Conservation (phyloP, 2,113 vertebrate species). For the Rhombomys opimus region DNA sequence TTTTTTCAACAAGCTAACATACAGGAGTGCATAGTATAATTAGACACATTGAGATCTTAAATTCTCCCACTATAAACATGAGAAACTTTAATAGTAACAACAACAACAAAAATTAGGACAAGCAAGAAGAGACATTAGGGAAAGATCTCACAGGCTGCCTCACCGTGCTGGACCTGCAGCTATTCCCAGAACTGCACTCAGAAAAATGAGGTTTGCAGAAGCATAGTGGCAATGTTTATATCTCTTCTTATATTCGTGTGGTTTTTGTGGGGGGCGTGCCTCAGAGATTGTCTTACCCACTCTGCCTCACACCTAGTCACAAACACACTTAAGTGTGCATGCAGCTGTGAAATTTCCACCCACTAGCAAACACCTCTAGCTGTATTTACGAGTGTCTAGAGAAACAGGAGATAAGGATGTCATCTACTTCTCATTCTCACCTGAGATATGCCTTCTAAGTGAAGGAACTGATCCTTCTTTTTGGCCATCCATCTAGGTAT, state of each 20-base stretch:
- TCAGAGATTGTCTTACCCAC: neutral
- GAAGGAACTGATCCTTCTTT: neutral
- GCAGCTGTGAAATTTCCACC: neutral
- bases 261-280: neutral
- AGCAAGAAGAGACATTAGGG: neutral
- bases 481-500: neutral
- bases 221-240: neutral
- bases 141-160: neutral
- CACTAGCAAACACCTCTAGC: neutral
- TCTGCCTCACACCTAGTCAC: neutral
- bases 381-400: neutral
- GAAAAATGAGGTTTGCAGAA: neutral
- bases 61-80: neutral
- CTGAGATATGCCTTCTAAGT: neutral
- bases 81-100: neutral
- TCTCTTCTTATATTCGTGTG: neutral
- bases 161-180: fast-evolving
- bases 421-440: neutral
- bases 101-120: neutral
- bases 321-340: neutral
- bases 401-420: neutral
- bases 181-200: neutral
- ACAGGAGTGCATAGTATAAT: neutral
- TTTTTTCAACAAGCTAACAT: neutral
- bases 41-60: neutral